phyloP scores from a whole-genome alignment of 2,113 vertebrate species.

The Hippocampus zosterae region DNA sequence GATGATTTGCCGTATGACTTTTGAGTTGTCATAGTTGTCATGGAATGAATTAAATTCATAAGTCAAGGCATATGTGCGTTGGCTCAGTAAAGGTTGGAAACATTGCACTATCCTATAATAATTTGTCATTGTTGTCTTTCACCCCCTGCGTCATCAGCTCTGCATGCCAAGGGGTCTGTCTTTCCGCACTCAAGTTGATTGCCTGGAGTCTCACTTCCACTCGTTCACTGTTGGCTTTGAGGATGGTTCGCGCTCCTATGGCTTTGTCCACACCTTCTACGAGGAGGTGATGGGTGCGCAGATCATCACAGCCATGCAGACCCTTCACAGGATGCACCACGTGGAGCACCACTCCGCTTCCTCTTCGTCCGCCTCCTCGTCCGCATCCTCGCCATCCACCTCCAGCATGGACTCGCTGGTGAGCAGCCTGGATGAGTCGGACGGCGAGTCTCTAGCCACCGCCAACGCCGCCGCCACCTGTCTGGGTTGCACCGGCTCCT shows the following conservation, averaged over 20 bases:
- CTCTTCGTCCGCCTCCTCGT: slow-evolving; percentile 69
- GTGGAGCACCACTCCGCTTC: slow-evolving; percentile 80
- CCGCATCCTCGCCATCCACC: slow-evolving; percentile 82
- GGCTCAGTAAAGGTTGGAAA: too few species aligned
- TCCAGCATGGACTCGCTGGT: slow-evolving; percentile 94
- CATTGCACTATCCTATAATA: too few species aligned
- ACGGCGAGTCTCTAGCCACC: slow-evolving; percentile 70
- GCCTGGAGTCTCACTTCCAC: slow-evolving; percentile 84
- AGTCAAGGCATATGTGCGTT: too few species aligned
- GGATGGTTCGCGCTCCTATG: slow-evolving; percentile 87
- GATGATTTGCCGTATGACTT: too few species aligned
- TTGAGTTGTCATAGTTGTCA: too few species aligned
- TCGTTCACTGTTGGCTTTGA: slow-evolving; percentile 88
- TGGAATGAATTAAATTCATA: too few species aligned
- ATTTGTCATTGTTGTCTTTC: not conserved
- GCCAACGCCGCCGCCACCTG: slow-evolving; percentile 47
- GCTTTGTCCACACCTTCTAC: slow-evolving; percentile 93
- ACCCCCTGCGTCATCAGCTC: slow-evolving; percentile 69
- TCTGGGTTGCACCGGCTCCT: slow-evolving; percentile 77
- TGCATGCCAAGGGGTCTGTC: slow-evolving; percentile 97
- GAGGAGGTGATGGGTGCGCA: slow-evolving; percentile 91
- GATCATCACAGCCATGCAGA: slow-evolving; percentile 94
- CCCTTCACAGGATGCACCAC: slow-evolving; percentile 93
- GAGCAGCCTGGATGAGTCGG: slow-evolving; percentile 84
- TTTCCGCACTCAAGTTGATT: slow-evolving; percentile 86